phyloP scores from a whole-genome alignment of 2,888 invertebrate species.

The Sialis lutaria region DNA sequence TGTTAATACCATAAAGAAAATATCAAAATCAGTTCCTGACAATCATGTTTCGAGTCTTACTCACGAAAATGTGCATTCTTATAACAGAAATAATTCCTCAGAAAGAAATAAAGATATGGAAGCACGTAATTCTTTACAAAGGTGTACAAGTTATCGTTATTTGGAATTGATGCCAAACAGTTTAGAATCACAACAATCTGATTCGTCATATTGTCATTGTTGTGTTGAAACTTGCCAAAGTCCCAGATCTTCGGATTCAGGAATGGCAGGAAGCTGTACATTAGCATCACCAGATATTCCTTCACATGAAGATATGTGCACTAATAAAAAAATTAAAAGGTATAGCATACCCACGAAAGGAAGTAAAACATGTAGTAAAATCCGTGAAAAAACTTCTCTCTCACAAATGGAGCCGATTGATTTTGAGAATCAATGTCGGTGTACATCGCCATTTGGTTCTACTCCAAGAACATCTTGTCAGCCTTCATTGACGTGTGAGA shows the following conservation, averaged over 20 bases:
- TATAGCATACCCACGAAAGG: constrained; percentile 14
- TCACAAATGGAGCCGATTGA: constrained; percentile 27
- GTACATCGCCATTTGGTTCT: constrained; percentile 55
- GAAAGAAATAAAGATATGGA: constrained; percentile 31
- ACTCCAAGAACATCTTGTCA: constrained; percentile 50
- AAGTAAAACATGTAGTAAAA: background rate
- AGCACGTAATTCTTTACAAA: constrained; percentile 17
- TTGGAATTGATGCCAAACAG: constrained; percentile 15
- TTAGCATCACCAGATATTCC: constrained; percentile 52
- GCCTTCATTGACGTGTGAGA: constrained; percentile 37
- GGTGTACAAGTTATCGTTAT: constrained; percentile 32
- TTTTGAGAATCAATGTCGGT: constrained; percentile 52
- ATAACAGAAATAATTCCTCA: constrained; percentile 38
- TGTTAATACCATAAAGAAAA: constrained; percentile 16
- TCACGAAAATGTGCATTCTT: constrained; percentile 21
- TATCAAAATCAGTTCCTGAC: constrained; percentile 32
- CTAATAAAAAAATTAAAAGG: constrained; percentile 10
- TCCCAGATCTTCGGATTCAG: constrained; percentile 65
- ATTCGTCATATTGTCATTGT: constrained; percentile 16
- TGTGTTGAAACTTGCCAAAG: constrained; percentile 34
- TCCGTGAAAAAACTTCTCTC: background rate
- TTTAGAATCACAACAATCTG: constrained; percentile 8
- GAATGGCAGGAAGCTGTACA: constrained; percentile 69
- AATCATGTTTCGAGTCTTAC: constrained; percentile 11
- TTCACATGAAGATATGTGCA: constrained; percentile 12